A percentile compares a stretch with the other conserved stretches of the same genome.
These are phyloP conservation scores for Neoitamus cyanurus DNA, from an alignment of 2,888 invertebrate species.

Conservation along the genomic window DNA sequence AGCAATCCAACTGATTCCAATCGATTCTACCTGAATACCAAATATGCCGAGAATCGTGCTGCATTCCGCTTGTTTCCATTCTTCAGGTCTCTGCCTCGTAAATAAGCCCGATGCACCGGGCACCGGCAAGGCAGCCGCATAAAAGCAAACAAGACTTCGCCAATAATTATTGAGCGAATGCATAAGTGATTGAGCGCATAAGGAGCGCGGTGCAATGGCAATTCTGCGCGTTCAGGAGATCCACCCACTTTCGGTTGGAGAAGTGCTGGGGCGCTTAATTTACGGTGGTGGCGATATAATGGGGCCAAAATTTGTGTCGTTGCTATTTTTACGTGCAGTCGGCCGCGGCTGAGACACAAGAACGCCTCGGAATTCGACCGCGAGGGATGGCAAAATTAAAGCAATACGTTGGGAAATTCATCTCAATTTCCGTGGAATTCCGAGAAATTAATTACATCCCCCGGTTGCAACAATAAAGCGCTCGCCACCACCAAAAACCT, in stretches of 20 bases:
- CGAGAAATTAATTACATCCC: constrained; percentile 33
- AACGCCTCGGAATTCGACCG: not conserved
- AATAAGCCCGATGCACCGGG: not conserved
- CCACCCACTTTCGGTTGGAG: not conserved
- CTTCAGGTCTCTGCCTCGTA: not conserved
- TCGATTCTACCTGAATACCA: constrained; percentile 40
- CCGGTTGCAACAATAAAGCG: constrained; percentile 16
- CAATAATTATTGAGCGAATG: constrained; percentile 3
- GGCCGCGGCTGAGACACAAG: not conserved
- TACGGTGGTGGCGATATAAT: not conserved
- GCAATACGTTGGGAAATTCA: constrained; percentile 22
- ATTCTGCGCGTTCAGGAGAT: not conserved
- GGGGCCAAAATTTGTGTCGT: not conserved
- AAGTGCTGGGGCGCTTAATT: not conserved
- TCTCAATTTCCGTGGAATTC: constrained; percentile 39
- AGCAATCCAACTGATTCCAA: constrained; percentile 36
- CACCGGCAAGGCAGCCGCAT: not conserved
- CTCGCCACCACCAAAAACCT: constrained; percentile 35
- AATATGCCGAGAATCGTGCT: constrained; percentile 32
- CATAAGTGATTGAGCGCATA: constrained; percentile 13
- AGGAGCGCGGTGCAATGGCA: not conserved
- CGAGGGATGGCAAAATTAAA: constrained; percentile 29
- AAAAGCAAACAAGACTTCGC: constrained; percentile 3
- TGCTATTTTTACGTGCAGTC: not conserved
- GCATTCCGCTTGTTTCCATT: constrained; percentile 18